These are phyloP conservation scores for Rhipidura dahli DNA, from an alignment of 2,113 vertebrate species.

Conservation along the genomic window DNA sequence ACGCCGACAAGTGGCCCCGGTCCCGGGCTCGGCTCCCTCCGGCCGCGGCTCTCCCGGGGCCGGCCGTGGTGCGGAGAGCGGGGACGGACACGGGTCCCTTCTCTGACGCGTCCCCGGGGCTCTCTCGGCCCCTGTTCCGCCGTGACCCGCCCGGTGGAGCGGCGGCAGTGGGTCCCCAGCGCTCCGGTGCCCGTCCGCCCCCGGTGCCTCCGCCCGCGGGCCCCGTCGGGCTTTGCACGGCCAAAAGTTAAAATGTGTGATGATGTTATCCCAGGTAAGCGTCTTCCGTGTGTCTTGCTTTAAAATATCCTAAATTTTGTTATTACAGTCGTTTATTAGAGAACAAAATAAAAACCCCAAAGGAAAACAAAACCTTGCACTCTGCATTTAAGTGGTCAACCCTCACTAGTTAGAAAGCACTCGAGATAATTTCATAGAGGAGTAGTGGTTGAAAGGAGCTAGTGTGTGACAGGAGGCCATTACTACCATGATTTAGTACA, in stretches of 20 bases:
- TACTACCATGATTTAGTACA: not conserved
- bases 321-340: not conserved
- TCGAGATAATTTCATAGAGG: not conserved
- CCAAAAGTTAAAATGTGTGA: conserved; percentile 5
- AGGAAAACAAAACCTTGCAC: rapidly evolving
- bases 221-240: not conserved
- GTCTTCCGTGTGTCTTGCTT: not conserved
- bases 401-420: not conserved
- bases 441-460: not conserved
- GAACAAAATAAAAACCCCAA: not conserved
- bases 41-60: not conserved
- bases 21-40: rapidly evolving
- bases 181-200: rapidly evolving
- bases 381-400: not conserved
- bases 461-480: not conserved
- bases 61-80: rapidly evolving
- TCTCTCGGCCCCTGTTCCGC: not conserved
- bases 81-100: rapidly evolving
- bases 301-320: not conserved
- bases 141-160: too few species aligned
- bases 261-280: conserved; percentile 11
- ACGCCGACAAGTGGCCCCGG: rapidly evolving
- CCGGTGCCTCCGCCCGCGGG: not conserved
- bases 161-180: not conserved
- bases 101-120: rapidly evolving